Percentiles rank a stretch among this genome's conserved stretches.
Conservation (phyloP, 2,113 vertebrate species). For the Panthera tigris region DNA sequence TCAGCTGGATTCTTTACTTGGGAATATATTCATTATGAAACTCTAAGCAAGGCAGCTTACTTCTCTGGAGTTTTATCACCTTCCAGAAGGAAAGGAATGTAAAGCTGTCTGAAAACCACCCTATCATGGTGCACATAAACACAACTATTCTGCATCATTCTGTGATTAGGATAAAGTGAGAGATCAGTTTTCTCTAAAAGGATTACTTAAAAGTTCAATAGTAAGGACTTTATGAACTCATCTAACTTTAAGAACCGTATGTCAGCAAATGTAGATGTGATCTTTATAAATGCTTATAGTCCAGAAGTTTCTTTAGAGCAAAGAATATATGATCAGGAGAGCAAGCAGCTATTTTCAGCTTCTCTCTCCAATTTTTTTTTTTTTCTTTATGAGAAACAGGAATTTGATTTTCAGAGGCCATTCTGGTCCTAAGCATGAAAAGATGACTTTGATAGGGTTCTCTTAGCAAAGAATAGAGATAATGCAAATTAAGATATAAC, state of each 20-base stretch:
- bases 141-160: not conserved
- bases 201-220: conserved; percentile 15
- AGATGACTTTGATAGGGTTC: conserved; percentile 13
- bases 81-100: not conserved
- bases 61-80: not conserved
- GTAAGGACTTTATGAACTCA: conserved; percentile 11
- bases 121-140: not conserved
- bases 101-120: not conserved
- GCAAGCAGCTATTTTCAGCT: not conserved
- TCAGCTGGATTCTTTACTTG: not conserved
- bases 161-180: not conserved
- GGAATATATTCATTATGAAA: not conserved
- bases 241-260: conserved; percentile 1
- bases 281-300: not conserved
- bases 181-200: not conserved
- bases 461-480: conserved; percentile 2
- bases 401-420: conserved; percentile 14
- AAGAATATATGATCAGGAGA: not conserved
- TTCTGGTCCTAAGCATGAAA: not conserved
- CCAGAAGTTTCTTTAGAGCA: conserved; percentile 40
- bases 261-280: conserved; percentile 26
- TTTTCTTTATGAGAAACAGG: conserved; percentile 40
- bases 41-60: not conserved
- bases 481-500: conserved; percentile 26
- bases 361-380: not conserved